Evolutionary conservation across 2,113 vertebrate species (phyloP), one percentile per base, ranked within the genome.

Genomic region (Zeus faber): DNA sequence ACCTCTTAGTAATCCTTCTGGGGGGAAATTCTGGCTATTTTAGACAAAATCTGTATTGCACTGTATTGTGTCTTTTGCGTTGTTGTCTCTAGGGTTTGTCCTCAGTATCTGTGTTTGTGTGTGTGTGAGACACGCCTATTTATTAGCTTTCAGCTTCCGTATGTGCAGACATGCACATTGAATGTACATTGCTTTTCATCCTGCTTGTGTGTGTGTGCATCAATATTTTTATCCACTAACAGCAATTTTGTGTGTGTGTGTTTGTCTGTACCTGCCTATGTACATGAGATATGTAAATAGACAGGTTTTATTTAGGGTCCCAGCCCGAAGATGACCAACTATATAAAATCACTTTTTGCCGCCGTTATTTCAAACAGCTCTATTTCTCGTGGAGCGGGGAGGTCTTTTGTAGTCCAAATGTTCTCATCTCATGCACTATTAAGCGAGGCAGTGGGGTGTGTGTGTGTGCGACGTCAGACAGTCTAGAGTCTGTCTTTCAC

Each of bases 351-450:
- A 11, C 18, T 56, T 62, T 49, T 33, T 51, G 35, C 45, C 70
- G 59, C 62, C 48, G 71, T 79, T 81, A 72, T 80, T 41, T 74
- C 60, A 70, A 74, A 72, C n/a, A n/a, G n/a, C 54, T 55, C 65
- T 45, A 49, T 53, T 37, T 58, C 50, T n/a, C 9, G 17, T 40
- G 50, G 3, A 43, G 80, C 64, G 60, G 29, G 51, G 64, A 56
- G 27, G 58, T 48, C 26, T 50, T 85, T 75, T 75, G 67, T 81
- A 73, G 77, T 79, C 87, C 66, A 81, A 85, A 84, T 78, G 80
- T 82, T 87, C 83, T 84, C 84, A 87, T 89, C 84, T 86, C 83
- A 86, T 84, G 81, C 84, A 83, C 81, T 82, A 86, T 89, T 88
- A 86, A 87, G 80, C 72, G 60, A 69, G 76, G 80, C 77, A 83